Base-by-base conservation (phyloP, 1,140 invertebrate species). In the Aphaenogaster rudis region DNA sequence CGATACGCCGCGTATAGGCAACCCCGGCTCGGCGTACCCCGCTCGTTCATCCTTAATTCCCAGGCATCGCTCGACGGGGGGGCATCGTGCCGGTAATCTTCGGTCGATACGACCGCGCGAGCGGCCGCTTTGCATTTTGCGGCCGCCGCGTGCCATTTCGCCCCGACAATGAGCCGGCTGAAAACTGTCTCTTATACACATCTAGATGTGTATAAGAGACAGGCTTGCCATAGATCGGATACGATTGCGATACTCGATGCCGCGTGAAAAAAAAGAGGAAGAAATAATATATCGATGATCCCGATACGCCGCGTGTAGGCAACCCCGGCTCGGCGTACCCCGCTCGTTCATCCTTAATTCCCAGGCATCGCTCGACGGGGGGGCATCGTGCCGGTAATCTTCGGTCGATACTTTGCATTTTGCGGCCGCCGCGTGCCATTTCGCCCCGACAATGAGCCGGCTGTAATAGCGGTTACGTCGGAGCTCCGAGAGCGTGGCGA, bases 361-460 rank as follows among this genome's bases (percentile, higher is more conserved):
- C 17, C 50, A 52, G 45, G 33, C 76, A 13, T 72, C 9, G 39
- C 9, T 61, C 39, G 57, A 63, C 15, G 77, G 0, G 45, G 21
- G 2, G 61, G 42, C 36, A n/a, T 48, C 63, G 45, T 2, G n/a
- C 48, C 61, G 78, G 64, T 67, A 80, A 69, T 69, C 13, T 69
- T 9, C 78, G 63, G 36, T 52, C 52, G 80, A 64, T 50, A 50
- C 15, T 74, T 76, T 78, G 80, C 80, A 74, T 82, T 74, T 61
- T 36, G 79, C 52, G 79, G 67, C 52, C 39, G 28, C 54, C 21
- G 80, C 80, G 33, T 82, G 39, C 54, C 80, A 82, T 74, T 74
- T 82, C 80, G 69, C 42, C n/a, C 59, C 80, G 80, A 74, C 80
- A 84, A 74, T 84, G 45, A 84, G 54, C 54, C 57, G 57, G 66